Evolutionary conservation across 2,888 invertebrate genomes (phyloP).

Genomic region (Andrena fulva): DNA sequence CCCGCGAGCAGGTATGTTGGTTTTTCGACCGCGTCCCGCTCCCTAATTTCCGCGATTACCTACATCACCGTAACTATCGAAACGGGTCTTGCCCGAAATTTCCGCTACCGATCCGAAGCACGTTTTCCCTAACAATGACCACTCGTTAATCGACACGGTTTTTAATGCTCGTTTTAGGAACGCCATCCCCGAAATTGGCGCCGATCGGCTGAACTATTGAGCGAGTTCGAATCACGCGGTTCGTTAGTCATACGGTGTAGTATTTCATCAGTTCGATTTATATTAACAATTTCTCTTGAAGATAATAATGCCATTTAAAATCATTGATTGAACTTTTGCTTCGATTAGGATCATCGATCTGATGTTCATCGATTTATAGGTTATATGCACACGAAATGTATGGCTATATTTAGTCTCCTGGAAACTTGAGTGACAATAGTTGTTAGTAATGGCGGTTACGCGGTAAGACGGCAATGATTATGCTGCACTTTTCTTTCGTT

Average conservation of each 20-base stretch:
- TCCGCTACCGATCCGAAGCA: background rate
- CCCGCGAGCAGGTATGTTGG: slow-evolving; percentile 43
- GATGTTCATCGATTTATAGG: background rate
- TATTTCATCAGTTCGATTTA: background rate
- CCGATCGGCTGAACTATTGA: background rate
- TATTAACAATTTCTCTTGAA: accelerated
- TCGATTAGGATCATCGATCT: background rate
- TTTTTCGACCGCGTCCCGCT: slow-evolving; percentile 40
- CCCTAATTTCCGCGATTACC: slow-evolving; percentile 53
- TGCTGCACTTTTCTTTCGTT: background rate
- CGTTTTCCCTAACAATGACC: background rate
- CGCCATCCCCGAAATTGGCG: background rate
- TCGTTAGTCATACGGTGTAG: background rate
- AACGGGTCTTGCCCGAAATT: slow-evolving; percentile 21
- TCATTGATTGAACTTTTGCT: background rate
- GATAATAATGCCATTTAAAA: background rate
- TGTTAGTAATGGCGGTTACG: background rate
- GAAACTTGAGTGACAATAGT: background rate
- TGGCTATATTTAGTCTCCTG: background rate
- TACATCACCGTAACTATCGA: slow-evolving; percentile 25
- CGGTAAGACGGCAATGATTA: background rate
- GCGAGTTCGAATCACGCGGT: slow-evolving; percentile 15
- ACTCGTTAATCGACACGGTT: slow-evolving; percentile 4
- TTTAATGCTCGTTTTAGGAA: slow-evolving; percentile 6
- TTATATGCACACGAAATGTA: background rate